Percentiles rank a stretch among this genome's conserved stretches.
phyloP scores from a whole-genome alignment of 2,797 vertebrate species.

The Tenualosa ilisha region DNA sequence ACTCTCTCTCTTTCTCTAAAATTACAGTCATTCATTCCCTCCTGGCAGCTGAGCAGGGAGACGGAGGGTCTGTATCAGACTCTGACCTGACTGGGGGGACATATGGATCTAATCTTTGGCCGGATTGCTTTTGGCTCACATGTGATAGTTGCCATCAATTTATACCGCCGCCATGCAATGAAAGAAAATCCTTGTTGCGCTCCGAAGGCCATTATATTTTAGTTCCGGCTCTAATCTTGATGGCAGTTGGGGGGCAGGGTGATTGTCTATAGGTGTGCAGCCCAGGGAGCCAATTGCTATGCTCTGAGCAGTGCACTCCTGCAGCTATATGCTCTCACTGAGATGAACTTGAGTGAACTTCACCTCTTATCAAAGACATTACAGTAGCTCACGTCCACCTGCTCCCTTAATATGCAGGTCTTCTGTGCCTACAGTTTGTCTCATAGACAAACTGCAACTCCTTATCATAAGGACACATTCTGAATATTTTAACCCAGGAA shows the following conservation, averaged over 20 bases:
- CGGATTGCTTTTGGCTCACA: constrained; percentile 58
- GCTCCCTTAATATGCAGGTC: constrained; percentile 1
- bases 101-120: constrained; percentile 58
- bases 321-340: neutral
- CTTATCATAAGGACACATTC: neutral
- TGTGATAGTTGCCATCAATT: constrained; percentile 57
- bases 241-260: neutral
- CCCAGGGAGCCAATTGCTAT: neutral
- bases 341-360: constrained; percentile 22
- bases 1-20: constrained; percentile 32
- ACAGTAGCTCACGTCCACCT: constrained; percentile 1
- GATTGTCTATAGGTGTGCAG: constrained; percentile 15
- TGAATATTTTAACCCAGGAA: constrained; percentile 13
- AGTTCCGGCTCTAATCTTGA: constrained; percentile 35
- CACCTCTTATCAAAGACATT: constrained; percentile 18
- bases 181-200: constrained; percentile 44
- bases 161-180: constrained; percentile 43
- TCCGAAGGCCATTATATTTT: constrained; percentile 46
- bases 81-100: constrained; percentile 54
- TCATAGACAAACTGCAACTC: constrained; percentile 12
- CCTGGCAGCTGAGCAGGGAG: constrained; percentile 45
- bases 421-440: constrained; percentile 5
- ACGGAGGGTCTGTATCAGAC: constrained; percentile 42
- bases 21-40: constrained; percentile 58
- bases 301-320: neutral